Evolutionary conservation across 2,888 invertebrate species (phyloP), one percentile per base, ranked within the genome.

Genomic region (Odiellus spinosus): DNA sequence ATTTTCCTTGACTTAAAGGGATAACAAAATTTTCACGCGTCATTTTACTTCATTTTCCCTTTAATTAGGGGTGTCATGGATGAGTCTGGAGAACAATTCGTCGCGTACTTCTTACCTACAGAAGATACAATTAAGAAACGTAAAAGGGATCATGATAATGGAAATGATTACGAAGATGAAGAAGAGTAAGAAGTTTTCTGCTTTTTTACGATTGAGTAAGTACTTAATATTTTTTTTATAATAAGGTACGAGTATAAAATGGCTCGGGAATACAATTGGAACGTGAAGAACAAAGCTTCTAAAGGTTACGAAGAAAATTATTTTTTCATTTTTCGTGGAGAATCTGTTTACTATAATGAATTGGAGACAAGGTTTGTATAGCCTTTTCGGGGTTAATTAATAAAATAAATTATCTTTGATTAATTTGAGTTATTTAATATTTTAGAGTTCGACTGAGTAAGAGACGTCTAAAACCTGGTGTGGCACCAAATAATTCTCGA

Each of bases 231-330:
- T 17, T 18, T 18, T 14, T 10, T 39, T 15, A 42, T 2, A 2
- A 32, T 48, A 44, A 47, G 50, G 20, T 98, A 98, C 61, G 93
- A 96, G 59, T 98, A 96, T 62, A 82, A 85, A 66, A 85, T 98
- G 79, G 88, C 93, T 0, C 75, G 98, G 53, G 96, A 98, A 64
- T 99, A 98, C 66, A 95, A 93, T 64, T 99, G 96, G 96, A 95
- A 93, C 63, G 95, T 96, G 17, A 95, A 96, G 67, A 95, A 90
- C 66, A 95, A 95, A 68, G 80, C 86, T 0, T 84, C 84, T 1
- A 83, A 84, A 63, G 88, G 90, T 34, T 93, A 91, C 60, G 93
- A 95, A 66, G 95, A 96, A 68, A 96, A 91, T 64, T 95, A 93
- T 64, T 95, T 91, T 71, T 79, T 95, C 68, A 86, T 93, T 49